Conservation (phyloP, 2,113 vertebrate species). For the Motacilla alba region DNA sequence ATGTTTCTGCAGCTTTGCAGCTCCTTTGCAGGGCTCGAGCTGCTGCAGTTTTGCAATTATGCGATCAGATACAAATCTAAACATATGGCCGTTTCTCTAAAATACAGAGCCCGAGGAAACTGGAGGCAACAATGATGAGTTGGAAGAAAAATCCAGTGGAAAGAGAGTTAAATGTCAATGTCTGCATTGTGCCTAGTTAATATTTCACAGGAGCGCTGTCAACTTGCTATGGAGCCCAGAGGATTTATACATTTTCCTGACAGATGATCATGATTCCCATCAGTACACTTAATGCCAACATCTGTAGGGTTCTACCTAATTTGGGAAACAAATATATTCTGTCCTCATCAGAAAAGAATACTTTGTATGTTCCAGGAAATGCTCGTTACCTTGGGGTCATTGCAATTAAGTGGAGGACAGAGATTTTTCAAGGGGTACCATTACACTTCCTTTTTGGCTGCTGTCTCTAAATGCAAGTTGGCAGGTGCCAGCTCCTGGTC, state of each 20-base stretch:
- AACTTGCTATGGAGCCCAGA: constrained; percentile 56
- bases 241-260: constrained; percentile 68
- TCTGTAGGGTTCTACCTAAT: constrained; percentile 63
- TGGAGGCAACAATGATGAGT: background rate
- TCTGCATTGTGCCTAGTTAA: constrained; percentile 58
- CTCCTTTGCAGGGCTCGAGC: background rate
- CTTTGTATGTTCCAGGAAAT: constrained; percentile 24
- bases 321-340: constrained; percentile 56
- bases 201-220: constrained; percentile 63
- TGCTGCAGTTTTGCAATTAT: background rate
- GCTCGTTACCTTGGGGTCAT: constrained; percentile 21
- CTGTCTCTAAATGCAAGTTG: background rate
- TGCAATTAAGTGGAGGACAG: background rate
- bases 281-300: constrained; percentile 67
- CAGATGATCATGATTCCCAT: constrained; percentile 70
- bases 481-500: background rate
- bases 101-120: background rate
- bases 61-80: background rate
- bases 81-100: background rate
- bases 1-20: background rate
- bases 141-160: background rate
- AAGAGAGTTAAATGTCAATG: constrained; percentile 48
- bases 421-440: background rate
- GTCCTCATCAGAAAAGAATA: background rate
- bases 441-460: background rate